Percentiles rank a stretch among this genome's conserved stretches.
These are phyloP conservation scores for Austrofundulus limnaeus DNA, from an alignment of 2,113 vertebrate genomes.

Conservation along the genomic window DNA sequence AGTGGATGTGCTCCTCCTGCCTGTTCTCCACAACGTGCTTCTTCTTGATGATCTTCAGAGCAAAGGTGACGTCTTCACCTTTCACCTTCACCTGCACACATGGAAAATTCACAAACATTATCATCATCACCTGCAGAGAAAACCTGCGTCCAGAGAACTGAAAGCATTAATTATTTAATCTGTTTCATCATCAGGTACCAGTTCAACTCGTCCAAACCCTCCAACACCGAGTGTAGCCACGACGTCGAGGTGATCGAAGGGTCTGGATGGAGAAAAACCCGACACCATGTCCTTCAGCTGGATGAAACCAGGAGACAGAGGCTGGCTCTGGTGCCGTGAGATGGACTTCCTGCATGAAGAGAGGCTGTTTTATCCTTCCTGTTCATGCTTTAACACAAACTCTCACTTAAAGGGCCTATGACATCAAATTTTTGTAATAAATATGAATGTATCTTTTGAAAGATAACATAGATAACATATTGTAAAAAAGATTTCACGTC, in stretches of 20 bases:
- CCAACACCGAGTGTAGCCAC: slow-evolving; percentile 78
- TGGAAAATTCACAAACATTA: too few relatives aligned
- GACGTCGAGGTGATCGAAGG: slow-evolving; percentile 75
- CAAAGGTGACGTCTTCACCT: slow-evolving; percentile 72
- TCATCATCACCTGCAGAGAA: too few relatives aligned
- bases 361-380: not conserved
- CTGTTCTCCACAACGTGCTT: slow-evolving; percentile 79
- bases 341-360: slow-evolving; percentile 61
- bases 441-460: too few relatives aligned
- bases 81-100: slow-evolving; percentile 80
- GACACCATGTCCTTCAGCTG: slow-evolving; percentile 73
- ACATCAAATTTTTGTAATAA: too few relatives aligned
- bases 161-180: too few relatives aligned
- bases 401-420: too few relatives aligned
- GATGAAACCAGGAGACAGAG: slow-evolving; percentile 66
- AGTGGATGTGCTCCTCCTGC: slow-evolving; percentile 83
- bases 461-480: too few relatives aligned
- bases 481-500: too few relatives aligned
- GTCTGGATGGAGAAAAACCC: slow-evolving; percentile 55
- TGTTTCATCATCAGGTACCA: slow-evolving; percentile 61
- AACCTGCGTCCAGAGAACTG: too few relatives aligned
- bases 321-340: slow-evolving; percentile 63
- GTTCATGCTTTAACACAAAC: not conserved
- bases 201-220: slow-evolving; percentile 79
- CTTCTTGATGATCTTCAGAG: slow-evolving; percentile 81